phyloP scores from a whole-genome alignment of 1,140 invertebrate species.

The Plectrocnemia conspersa region DNA sequence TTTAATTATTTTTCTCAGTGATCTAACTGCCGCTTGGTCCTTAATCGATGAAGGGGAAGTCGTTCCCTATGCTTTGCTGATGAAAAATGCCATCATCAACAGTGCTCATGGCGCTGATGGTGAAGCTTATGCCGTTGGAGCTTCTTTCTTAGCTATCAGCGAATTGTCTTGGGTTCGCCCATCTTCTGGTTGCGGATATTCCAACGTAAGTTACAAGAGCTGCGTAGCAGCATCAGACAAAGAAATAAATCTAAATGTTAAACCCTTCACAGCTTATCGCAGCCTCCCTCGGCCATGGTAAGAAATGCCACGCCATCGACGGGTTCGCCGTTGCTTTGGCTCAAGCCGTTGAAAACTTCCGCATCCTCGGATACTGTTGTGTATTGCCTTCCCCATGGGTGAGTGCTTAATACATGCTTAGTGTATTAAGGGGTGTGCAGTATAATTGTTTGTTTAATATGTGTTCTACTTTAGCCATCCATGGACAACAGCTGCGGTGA shows the following conservation, averaged over 20 bases:
- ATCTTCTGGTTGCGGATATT: constrained; percentile 29
- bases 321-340: constrained; percentile 28
- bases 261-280: neutral
- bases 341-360: constrained; percentile 31
- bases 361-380: constrained; percentile 30
- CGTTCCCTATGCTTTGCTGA: constrained; percentile 24
- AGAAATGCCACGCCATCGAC: constrained; percentile 19
- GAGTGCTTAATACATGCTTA: too few species aligned
- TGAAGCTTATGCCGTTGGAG: constrained; percentile 18
- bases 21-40: constrained; percentile 21
- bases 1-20: neutral
- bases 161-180: constrained; percentile 32
- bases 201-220: constrained; percentile 15
- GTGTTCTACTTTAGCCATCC: constrained; percentile 13
- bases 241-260: neutral
- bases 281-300: neutral
- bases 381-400: constrained; percentile 33
- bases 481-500: constrained; percentile 33
- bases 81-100: constrained; percentile 26
- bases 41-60: constrained; percentile 31
- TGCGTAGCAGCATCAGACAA: neutral
- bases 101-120: neutral
- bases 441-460: too few species aligned
- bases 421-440: too few species aligned
- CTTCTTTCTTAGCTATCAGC: constrained; percentile 29